These are phyloP conservation scores for Antrozous pallidus DNA, from an alignment of 2,797 vertebrate species.

Conservation along the genomic window DNA sequence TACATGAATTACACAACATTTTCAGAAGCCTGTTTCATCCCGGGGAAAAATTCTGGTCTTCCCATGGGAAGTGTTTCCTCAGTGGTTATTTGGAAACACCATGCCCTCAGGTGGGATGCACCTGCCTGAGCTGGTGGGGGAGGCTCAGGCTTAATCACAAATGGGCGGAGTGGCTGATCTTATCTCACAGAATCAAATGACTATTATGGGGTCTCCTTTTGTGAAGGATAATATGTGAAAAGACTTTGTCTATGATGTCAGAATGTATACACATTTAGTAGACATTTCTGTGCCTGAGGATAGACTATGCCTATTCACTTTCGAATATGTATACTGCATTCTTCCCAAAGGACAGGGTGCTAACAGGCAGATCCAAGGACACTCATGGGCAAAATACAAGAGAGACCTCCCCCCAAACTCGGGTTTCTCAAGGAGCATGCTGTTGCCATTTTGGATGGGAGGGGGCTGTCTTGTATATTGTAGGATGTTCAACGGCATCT, in stretches of 20 bases:
- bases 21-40: background rate
- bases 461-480: background rate
- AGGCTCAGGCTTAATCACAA: background rate
- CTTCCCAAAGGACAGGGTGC: background rate
- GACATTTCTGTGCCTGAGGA: background rate
- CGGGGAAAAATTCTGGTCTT: background rate
- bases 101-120: background rate
- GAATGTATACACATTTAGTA: background rate
- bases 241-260: background rate
- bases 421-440: background rate
- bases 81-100: background rate
- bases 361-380: background rate
- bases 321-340: background rate
- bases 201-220: background rate
- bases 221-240: background rate
- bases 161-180: background rate
- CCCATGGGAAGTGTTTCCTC: background rate
- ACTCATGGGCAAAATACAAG: background rate
- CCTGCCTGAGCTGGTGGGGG: background rate
- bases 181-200: background rate
- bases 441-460: background rate
- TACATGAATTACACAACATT: background rate
- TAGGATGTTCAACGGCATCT: background rate
- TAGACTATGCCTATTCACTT: background rate
- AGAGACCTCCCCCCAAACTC: background rate